Percentiles rank a stretch among this genome's conserved stretches.
phyloP scores from a whole-genome alignment of 2,113 vertebrate genomes.

The Nothobranchius kuhntae region DNA sequence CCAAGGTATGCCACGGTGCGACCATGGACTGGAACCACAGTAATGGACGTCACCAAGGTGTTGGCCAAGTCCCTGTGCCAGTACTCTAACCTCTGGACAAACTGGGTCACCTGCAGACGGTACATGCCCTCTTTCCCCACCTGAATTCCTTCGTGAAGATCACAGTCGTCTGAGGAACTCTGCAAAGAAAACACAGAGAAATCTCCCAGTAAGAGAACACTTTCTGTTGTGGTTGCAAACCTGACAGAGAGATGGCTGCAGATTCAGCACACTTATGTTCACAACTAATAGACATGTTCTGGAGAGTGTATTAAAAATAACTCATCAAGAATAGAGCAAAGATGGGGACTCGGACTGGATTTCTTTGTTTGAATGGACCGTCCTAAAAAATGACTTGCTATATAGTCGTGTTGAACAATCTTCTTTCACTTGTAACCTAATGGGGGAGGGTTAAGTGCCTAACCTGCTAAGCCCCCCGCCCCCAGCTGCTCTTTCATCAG shows the following conservation, averaged over 20 bases:
- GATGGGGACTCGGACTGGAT: background rate
- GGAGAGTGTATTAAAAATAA: no score
- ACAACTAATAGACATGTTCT: background rate
- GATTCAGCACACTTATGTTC: conserved; percentile 13
- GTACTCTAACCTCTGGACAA: conserved; percentile 89
- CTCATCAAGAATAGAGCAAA: background rate
- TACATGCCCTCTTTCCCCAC: conserved; percentile 81
- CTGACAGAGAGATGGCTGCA: conserved; percentile 8
- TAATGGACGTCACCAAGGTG: conserved; percentile 89
- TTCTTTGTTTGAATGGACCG: conserved; percentile 16
- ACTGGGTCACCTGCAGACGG: conserved; percentile 89
- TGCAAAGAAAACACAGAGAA: conserved; percentile 70
- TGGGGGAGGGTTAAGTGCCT: conserved; percentile 43
- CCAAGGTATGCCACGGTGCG: conserved; percentile 91
- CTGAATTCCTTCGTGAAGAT: conserved; percentile 79
- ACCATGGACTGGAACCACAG: conserved; percentile 81
- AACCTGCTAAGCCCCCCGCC: conserved; percentile 44
- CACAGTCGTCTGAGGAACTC: conserved; percentile 89
- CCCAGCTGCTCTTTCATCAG: conserved; percentile 70
- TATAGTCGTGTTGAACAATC: conserved; percentile 46
- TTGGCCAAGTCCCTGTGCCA: conserved; percentile 88
- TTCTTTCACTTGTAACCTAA: conserved; percentile 49
- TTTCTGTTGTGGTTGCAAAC: background rate
- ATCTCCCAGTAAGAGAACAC: background rate
- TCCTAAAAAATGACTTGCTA: conserved; percentile 8